A percentile compares a stretch with the other conserved stretches of the same genome.
These are phyloP conservation scores for Listronotus oregonensis DNA, from an alignment of 1,140 invertebrate genomes.

Conservation along the genomic window DNA sequence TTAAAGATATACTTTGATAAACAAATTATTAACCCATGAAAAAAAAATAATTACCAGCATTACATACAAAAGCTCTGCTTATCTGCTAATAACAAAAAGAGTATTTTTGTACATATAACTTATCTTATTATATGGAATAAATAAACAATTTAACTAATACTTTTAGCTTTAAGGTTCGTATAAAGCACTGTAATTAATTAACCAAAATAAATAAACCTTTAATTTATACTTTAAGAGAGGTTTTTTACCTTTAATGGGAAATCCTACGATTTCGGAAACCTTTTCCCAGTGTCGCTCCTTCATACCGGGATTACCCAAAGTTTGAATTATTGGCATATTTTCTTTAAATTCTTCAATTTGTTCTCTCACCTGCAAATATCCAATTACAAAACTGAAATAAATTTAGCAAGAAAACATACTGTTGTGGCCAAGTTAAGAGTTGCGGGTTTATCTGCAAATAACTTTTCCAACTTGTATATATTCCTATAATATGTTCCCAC, in stretches of 20 bases:
- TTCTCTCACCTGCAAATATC: constrained; percentile 55
- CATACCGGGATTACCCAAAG: constrained; percentile 92
- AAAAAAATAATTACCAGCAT: too few relatives aligned
- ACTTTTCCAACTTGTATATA: constrained; percentile 88
- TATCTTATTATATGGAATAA: too few relatives aligned
- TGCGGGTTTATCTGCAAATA: constrained; percentile 74
- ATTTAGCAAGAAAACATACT: constrained; percentile 54
- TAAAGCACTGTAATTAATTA: too few relatives aligned
- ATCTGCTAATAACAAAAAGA: too few relatives aligned
- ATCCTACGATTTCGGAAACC: constrained; percentile 93
- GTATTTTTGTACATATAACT: too few relatives aligned
- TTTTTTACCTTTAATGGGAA: constrained; percentile 71
- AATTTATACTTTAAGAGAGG: too few relatives aligned
- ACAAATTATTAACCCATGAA: too few relatives aligned
- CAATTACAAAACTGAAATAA: neutral
- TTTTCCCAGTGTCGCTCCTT: constrained; percentile 94
- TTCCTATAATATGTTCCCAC: constrained; percentile 79
- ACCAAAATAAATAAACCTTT: too few relatives aligned
- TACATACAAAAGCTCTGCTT: too few relatives aligned
- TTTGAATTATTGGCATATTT: constrained; percentile 88
- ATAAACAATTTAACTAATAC: too few relatives aligned
- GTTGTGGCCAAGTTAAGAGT: constrained; percentile 67
- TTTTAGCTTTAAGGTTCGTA: too few relatives aligned
- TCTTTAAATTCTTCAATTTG: constrained; percentile 90
- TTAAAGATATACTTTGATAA: too few relatives aligned